These are phyloP conservation scores for Acromyrmex echinatior DNA, from an alignment of 1,140 invertebrate species.

Conservation along the genomic window DNA sequence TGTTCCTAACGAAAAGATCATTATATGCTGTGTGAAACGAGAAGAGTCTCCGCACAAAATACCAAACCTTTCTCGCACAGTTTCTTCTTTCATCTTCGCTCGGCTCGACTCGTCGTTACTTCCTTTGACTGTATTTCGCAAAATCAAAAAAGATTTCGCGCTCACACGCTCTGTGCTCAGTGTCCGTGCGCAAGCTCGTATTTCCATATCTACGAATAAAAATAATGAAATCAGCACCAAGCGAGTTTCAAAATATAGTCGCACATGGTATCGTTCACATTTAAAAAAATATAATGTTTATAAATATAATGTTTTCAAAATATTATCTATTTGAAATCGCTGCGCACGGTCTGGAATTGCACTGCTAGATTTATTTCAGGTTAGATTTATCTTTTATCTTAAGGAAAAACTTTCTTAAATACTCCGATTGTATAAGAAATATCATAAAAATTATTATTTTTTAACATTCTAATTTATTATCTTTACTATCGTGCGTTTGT, in stretches of 20 bases:
- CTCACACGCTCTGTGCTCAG: background rate
- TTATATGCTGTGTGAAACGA: constrained; percentile 31
- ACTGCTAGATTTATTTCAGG: background rate
- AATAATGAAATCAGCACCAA: constrained; percentile 32
- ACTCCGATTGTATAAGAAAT: background rate
- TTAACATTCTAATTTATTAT: background rate
- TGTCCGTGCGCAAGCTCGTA: background rate
- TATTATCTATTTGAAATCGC: constrained; percentile 12
- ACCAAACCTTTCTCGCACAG: background rate
- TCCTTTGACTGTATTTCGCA: constrained; percentile 20
- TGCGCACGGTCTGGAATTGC: no score
- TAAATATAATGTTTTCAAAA: constrained; percentile 18
- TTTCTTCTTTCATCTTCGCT: constrained; percentile 15
- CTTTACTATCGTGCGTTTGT: background rate
- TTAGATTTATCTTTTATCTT: background rate
- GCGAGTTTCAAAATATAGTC: constrained; percentile 15
- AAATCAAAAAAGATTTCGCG: constrained; percentile 31
- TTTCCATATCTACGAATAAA: constrained; percentile 3
- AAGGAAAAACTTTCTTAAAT: background rate
- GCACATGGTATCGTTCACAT: background rate
- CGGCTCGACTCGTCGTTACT: background rate
- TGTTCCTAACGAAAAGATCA: constrained; percentile 56
- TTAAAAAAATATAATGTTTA: background rate
- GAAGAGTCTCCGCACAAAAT: constrained; percentile 35
- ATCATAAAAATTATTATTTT: background rate